Conservation (phyloP, 2,113 vertebrate species). For the Anolis carolinensis region DNA sequence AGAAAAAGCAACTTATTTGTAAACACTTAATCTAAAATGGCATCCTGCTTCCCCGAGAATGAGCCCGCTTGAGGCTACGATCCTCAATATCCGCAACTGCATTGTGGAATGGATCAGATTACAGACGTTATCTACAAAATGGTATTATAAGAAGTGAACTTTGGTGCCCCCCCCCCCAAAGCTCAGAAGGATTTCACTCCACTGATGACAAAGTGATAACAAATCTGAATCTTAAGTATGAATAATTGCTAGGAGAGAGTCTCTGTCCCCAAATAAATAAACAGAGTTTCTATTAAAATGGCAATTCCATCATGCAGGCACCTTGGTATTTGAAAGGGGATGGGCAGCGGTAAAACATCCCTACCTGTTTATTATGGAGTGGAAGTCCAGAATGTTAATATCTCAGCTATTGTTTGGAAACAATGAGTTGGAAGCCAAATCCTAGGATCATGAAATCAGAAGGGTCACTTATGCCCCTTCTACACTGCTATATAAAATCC, state of each 20-base stretch:
- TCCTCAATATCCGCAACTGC: fast-evolving
- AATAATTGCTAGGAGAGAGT: too few species aligned
- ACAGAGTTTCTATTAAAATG: not conserved
- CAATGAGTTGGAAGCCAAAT: too few species aligned
- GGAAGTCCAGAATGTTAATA: not conserved
- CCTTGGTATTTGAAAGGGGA: too few species aligned
- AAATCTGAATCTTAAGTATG: not conserved
- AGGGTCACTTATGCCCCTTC: too few species aligned
- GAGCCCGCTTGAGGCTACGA: fast-evolving
- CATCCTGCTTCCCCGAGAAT: not conserved
- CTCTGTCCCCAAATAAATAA: not conserved
- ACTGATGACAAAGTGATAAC: not conserved
- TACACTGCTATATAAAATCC: too few species aligned
- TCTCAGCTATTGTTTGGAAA: too few species aligned
- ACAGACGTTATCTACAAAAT: not conserved
- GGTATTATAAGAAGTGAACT: not conserved
- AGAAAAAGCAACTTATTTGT: not conserved
- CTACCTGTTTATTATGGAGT: too few species aligned
- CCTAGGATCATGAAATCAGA: not conserved
- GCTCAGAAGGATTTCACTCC: not conserved
- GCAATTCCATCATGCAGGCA: not conserved
- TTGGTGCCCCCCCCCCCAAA: not conserved
- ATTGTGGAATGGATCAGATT: not conserved
- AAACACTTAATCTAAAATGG: not conserved
- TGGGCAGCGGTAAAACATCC: not conserved